These are phyloP conservation scores for Notodonta dromedarius DNA, from an alignment of 2,888 invertebrate genomes.

Conservation along the genomic window DNA sequence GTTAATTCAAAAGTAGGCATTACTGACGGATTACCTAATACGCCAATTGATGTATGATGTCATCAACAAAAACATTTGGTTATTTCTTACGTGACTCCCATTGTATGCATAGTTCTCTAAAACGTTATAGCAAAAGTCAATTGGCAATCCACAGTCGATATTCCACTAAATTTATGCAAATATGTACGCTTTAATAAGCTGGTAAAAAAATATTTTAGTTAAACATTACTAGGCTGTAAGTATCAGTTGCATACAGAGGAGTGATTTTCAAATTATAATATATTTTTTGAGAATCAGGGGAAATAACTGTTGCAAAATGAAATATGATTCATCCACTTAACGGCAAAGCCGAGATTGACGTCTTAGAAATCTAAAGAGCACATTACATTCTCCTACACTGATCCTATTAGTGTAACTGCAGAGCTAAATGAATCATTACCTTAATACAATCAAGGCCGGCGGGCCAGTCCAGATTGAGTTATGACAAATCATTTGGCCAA, in stretches of 20 bases:
- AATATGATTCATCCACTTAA: slow-evolving; percentile 2
- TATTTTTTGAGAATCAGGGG: not conserved
- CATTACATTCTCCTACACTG: slow-evolving; percentile 24
- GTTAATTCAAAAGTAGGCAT: slow-evolving; percentile 22
- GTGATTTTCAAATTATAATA: not conserved
- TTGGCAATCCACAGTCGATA: slow-evolving; percentile 29
- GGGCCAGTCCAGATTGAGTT: slow-evolving; percentile 40
- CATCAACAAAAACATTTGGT: slow-evolving; percentile 47
- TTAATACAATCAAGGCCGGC: slow-evolving; percentile 52
- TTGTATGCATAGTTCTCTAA: slow-evolving; percentile 38
- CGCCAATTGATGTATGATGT: slow-evolving; percentile 43
- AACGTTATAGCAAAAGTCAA: slow-evolving; percentile 47
- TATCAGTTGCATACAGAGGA: not conserved
- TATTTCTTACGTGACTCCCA: slow-evolving; percentile 41
- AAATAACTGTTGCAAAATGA: not conserved
- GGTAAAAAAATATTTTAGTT: not conserved
- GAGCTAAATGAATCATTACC: slow-evolving; percentile 50
- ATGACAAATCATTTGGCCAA: slow-evolving; percentile 50
- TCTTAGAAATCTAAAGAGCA: slow-evolving; percentile 8
- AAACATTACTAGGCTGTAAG: not conserved
- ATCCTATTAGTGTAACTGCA: slow-evolving; percentile 36
- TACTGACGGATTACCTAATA: slow-evolving; percentile 38
- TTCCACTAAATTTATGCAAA: not conserved
- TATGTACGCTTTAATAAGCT: not conserved
- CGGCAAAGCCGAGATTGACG: slow-evolving; percentile 5